A percentile compares a stretch with the other conserved stretches of the same genome.
Conservation (phyloP, 2,888 invertebrate genomes). For the Caenorhabditis imperialis region DNA sequence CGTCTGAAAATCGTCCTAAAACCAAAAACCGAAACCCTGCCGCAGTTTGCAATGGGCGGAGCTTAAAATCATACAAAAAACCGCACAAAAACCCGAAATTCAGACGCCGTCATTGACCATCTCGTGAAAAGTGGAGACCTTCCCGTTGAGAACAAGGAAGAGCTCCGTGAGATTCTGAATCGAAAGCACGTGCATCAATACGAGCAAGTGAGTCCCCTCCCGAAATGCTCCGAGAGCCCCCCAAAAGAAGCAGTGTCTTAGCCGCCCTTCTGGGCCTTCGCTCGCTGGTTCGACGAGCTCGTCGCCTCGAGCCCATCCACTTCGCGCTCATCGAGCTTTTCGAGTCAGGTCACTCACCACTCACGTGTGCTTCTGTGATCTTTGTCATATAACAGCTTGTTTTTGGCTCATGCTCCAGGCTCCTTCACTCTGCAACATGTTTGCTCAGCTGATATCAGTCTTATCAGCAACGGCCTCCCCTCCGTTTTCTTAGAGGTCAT, state of each 20-base stretch:
- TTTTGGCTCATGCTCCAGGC: no score
- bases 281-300: conserved; percentile 44
- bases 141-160: conserved; percentile 85
- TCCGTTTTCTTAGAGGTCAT: conserved; percentile 28
- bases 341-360: conserved; percentile 35
- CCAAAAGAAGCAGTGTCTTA: no score
- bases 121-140: conserved; percentile 83
- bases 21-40: no score
- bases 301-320: conserved; percentile 43
- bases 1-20: no score
- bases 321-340: conserved; percentile 48
- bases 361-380: conserved; percentile 24
- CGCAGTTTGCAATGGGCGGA: neutral
- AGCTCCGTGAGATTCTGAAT: conserved; percentile 87
- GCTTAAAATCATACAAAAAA: no score
- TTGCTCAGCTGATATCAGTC: conserved; percentile 32
- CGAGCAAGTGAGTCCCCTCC: conserved; percentile 81
- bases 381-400: conserved; percentile 33
- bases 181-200: conserved; percentile 94
- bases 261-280: conserved; percentile 47
- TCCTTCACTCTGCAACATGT: conserved; percentile 5
- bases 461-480: conserved; percentile 19
- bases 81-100: conserved; percentile 8
- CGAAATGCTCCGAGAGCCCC: no score
- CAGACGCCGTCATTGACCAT: conserved; percentile 76